phyloP scores from a whole-genome alignment of 2,888 invertebrate genomes.

The Napeogenes sylphis region DNA sequence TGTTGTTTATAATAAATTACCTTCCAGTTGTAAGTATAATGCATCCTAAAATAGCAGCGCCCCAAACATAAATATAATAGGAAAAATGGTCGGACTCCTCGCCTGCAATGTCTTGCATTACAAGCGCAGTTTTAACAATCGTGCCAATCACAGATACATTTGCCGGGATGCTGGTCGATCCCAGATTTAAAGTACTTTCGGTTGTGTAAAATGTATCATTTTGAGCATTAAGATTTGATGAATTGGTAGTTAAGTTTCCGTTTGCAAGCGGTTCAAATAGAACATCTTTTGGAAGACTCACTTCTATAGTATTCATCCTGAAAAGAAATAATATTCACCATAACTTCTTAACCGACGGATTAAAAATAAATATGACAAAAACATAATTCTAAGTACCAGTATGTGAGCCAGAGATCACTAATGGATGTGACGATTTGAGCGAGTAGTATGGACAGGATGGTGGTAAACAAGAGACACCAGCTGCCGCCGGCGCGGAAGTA shows the following conservation, averaged over 20 bases:
- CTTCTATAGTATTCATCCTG: slow-evolving; percentile 69
- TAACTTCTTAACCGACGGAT: not conserved
- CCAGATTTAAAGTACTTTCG: slow-evolving; percentile 6
- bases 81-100: slow-evolving; percentile 46
- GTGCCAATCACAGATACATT: slow-evolving; percentile 53
- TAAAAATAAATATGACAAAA: not conserved
- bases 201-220: slow-evolving; percentile 18
- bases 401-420: slow-evolving; percentile 86
- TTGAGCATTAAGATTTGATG: slow-evolving; percentile 13
- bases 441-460: slow-evolving; percentile 76
- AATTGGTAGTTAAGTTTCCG: not conserved
- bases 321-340: slow-evolving; percentile 18
- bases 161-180: slow-evolving; percentile 30
- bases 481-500: slow-evolving; percentile 85
- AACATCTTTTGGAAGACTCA: slow-evolving; percentile 15
- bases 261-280: not conserved
- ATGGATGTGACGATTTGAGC: slow-evolving; percentile 84
- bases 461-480: slow-evolving; percentile 70
- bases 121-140: slow-evolving; percentile 47
- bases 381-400: slow-evolving; percentile 76
- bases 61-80: slow-evolving; percentile 78
- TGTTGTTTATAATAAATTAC: slow-evolving; percentile 35
- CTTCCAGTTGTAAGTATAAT: slow-evolving; percentile 79
- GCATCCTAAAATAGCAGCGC: slow-evolving; percentile 75
- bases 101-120: slow-evolving; percentile 47